Evolutionary conservation across 2,888 invertebrate species (phyloP).

Genomic region (Aspidiotus rigidus): DNA sequence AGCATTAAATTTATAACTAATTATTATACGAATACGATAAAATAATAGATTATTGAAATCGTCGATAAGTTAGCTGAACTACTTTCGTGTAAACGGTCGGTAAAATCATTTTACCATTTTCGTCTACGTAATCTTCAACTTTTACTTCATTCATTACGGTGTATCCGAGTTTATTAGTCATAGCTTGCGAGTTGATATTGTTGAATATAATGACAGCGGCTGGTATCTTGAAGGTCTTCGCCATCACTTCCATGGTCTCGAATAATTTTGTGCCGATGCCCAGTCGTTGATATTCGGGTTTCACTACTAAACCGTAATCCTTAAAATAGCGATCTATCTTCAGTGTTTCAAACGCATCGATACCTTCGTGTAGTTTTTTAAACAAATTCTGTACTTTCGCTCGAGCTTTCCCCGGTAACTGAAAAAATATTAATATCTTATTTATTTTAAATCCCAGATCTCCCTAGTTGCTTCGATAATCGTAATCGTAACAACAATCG

Average conservation of each 20-base stretch:
- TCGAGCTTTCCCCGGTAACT: neutral
- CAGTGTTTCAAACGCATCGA: neutral
- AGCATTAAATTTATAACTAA: too few species aligned
- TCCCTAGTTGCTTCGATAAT: too few species aligned
- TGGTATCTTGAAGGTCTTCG: neutral
- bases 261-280: neutral
- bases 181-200: neutral
- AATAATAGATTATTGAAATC: too few species aligned
- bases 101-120: neutral
- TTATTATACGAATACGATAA: too few species aligned
- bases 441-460: too few species aligned
- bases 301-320: neutral
- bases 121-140: neutral
- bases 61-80: too few species aligned
- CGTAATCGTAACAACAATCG: too few species aligned
- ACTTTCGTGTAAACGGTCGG: neutral
- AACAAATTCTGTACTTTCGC: neutral
- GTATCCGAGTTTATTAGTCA: neutral
- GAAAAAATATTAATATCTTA: neutral
- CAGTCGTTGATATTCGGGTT: neutral
- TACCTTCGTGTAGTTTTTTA: neutral
- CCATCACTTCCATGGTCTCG: neutral
- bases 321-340: neutral
- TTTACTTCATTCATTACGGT: neutral
- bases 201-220: neutral